Percentiles rank a stretch among this genome's conserved stretches.
Conservation (phyloP, 2,797 vertebrate genomes). For the Schizothorax lantsangensis region DNA sequence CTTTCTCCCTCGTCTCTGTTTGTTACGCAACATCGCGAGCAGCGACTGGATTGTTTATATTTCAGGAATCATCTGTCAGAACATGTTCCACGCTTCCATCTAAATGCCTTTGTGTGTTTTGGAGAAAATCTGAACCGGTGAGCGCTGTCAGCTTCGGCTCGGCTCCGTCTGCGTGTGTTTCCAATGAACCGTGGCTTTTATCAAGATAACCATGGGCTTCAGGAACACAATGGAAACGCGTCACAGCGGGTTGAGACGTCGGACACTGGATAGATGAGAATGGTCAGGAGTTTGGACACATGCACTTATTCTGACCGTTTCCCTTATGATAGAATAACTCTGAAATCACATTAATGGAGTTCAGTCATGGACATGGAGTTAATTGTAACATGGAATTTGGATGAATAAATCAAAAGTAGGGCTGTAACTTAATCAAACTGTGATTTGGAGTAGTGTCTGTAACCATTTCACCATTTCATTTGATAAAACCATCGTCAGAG, state of each 20-base stretch:
- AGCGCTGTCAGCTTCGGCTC: not conserved
- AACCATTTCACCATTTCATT: not conserved
- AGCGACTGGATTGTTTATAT: not conserved
- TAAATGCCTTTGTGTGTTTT: not conserved
- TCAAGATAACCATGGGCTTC: constrained; percentile 1
- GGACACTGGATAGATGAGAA: not conserved
- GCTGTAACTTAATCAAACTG: not conserved
- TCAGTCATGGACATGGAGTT: no score
- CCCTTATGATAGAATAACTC: not conserved
- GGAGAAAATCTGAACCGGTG: not conserved
- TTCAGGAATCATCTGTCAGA: not conserved
- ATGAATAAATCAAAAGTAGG: not conserved
- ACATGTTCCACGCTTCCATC: constrained; percentile 17
- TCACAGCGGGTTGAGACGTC: not conserved
- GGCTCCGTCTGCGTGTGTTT: not conserved
- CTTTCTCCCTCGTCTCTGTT: not conserved
- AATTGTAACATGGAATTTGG: not conserved
- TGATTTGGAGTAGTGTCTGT: not conserved
- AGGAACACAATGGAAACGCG: not conserved
- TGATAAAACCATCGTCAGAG: not conserved
- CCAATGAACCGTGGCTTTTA: not conserved
- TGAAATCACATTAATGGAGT: not conserved
- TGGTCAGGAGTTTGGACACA: not conserved
- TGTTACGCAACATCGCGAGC: not conserved
- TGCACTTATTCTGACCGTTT: no score